These are phyloP conservation scores for Himalopsyche tibetana DNA, from an alignment of 2,888 invertebrate species.

Conservation along the genomic window DNA sequence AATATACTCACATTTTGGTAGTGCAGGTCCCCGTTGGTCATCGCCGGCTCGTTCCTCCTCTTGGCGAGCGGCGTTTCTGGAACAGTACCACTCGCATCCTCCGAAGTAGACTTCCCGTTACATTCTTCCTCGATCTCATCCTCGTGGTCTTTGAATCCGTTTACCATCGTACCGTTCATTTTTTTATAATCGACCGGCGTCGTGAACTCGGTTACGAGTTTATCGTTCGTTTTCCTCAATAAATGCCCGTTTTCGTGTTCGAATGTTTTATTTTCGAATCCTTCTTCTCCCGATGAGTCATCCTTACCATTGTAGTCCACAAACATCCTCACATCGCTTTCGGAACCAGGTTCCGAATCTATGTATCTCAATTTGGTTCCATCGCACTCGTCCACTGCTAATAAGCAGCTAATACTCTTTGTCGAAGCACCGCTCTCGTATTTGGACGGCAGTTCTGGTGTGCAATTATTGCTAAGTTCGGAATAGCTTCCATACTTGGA, in stretches of 20 bases:
- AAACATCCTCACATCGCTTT: slow-evolving; percentile 68
- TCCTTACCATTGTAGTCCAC: slow-evolving; percentile 73
- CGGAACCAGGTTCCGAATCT: slow-evolving; percentile 66
- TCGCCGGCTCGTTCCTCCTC: slow-evolving; percentile 68
- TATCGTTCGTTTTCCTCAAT: slow-evolving; percentile 72
- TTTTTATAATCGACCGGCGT: slow-evolving; percentile 43
- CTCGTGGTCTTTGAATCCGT: slow-evolving; percentile 66
- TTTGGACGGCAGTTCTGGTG: slow-evolving; percentile 67
- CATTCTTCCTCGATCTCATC: slow-evolving; percentile 70
- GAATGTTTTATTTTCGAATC: slow-evolving; percentile 75
- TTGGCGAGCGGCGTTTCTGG: slow-evolving; percentile 73
- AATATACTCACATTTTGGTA: slow-evolving; percentile 60
- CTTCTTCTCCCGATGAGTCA: slow-evolving; percentile 72
- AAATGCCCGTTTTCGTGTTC: slow-evolving; percentile 73
- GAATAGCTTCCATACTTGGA: slow-evolving; percentile 13
- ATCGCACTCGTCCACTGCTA: slow-evolving; percentile 70
- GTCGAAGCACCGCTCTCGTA: slow-evolving; percentile 68
- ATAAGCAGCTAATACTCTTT: slow-evolving; percentile 72
- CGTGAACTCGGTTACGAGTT: slow-evolving; percentile 45
- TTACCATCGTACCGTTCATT: slow-evolving; percentile 57
- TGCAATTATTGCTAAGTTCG: slow-evolving; percentile 49
- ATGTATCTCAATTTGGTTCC: slow-evolving; percentile 65
- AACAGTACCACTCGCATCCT: slow-evolving; percentile 56
- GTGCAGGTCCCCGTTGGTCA: slow-evolving; percentile 58
- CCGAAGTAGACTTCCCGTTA: slow-evolving; percentile 69